phyloP scores from a whole-genome alignment of 2,113 vertebrate species.

The Callionymus lyra region DNA sequence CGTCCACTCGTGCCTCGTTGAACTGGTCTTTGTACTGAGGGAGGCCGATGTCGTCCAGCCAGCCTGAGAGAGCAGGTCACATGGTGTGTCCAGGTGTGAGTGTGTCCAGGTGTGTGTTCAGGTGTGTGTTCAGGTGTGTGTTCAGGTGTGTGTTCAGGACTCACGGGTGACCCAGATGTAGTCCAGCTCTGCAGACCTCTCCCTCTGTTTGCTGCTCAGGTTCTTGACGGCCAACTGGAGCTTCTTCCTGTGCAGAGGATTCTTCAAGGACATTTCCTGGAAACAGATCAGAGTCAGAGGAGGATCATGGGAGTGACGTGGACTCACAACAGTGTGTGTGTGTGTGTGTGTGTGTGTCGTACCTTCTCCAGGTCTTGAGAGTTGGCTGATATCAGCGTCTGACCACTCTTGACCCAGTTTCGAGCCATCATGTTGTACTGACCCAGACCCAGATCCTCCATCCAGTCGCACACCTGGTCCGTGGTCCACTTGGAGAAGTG shows the following conservation, averaged over 20 bases:
- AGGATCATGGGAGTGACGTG: not conserved
- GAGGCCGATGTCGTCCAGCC: conserved; percentile 95
- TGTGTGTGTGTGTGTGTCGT: conserved; percentile 16
- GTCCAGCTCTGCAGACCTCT: conserved; percentile 83
- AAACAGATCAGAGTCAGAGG: not conserved
- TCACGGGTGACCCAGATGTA: conserved; percentile 94
- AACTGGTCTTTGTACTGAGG: conserved; percentile 99
- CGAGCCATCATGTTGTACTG: conserved; percentile 81
- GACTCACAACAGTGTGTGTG: not conserved
- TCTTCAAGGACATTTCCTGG: conserved; percentile 90
- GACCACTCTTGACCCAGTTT: conserved; percentile 83
- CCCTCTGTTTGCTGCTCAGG: conserved; percentile 70
- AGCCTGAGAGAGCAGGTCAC: conserved; percentile 63
- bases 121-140: not conserved
- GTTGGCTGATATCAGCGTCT: conserved; percentile 79
- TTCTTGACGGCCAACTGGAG: conserved; percentile 81
- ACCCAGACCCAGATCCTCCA: conserved; percentile 84
- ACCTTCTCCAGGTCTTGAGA: conserved; percentile 93
- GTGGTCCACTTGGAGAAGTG: conserved; percentile 87
- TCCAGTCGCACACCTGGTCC: conserved; percentile 87
- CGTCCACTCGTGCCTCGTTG: conserved; percentile 87
- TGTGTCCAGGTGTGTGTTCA: not conserved
- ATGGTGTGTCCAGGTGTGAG: too few relatives aligned
- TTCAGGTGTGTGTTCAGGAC: conserved; percentile 28
- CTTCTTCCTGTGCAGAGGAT: conserved; percentile 92